Percentiles rank a stretch among this genome's conserved stretches.
phyloP scores from a whole-genome alignment of 2,888 invertebrate species.

The Geotrupes spiniger region DNA sequence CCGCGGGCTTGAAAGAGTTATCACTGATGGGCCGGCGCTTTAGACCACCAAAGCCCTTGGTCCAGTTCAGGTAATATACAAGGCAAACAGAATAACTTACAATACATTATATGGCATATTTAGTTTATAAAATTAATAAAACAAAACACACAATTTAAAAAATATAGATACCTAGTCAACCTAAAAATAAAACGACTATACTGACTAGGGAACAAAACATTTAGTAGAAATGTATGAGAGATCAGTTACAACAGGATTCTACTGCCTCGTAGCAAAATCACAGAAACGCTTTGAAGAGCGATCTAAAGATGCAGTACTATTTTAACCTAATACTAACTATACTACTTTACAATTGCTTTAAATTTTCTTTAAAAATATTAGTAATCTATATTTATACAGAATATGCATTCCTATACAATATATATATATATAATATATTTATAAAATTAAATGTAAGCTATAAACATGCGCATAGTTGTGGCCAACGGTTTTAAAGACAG shows the following conservation, averaged over 20 bases:
- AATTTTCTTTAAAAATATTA: conserved; percentile 49
- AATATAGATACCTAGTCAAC: conserved; percentile 44
- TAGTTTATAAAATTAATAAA: conserved; percentile 35
- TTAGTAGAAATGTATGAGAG: conserved; percentile 45
- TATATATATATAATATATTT: conserved; percentile 24
- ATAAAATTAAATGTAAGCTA: conserved; percentile 40
- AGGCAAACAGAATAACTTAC: conserved; percentile 33
- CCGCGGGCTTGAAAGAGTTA: conserved; percentile 40
- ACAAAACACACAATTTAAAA: conserved; percentile 29
- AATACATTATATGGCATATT: conserved; percentile 31
- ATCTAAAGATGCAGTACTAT: conserved; percentile 42
- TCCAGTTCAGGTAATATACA: conserved; percentile 47
- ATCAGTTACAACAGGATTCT: conserved; percentile 44
- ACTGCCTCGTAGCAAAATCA: conserved; percentile 48
- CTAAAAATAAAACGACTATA: conserved; percentile 46
- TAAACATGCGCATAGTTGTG: conserved; percentile 38
- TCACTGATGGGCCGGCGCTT: conserved; percentile 41
- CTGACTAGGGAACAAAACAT: conserved; percentile 50
- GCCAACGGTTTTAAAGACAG: conserved; percentile 25
- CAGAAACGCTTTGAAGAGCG: conserved; percentile 53
- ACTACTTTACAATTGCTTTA: conserved; percentile 48
- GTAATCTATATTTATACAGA: conserved; percentile 34
- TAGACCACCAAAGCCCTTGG: conserved; percentile 38
- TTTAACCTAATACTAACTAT: conserved; percentile 34
- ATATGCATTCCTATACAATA: conserved; percentile 27